Conservation (phyloP, 2,797 vertebrate genomes). For the Pantherophis vulpinus region DNA sequence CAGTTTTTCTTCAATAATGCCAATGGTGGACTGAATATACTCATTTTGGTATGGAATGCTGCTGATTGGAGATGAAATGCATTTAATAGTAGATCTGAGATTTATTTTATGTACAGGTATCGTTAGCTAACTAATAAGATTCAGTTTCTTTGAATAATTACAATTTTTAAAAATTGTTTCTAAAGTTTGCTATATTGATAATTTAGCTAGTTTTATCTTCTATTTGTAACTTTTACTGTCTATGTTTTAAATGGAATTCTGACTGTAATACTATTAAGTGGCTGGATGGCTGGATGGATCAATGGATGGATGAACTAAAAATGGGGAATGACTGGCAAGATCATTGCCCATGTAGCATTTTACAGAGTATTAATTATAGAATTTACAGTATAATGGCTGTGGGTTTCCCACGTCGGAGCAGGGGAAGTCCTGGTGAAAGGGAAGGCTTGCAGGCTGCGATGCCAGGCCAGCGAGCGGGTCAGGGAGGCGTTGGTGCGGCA, state of each 20-base stretch:
- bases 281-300: not conserved
- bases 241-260: not conserved
- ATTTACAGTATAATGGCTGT: not conserved
- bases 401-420: no score
- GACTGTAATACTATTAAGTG: not conserved
- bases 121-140: not conserved
- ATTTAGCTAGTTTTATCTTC: not conserved
- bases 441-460: not conserved
- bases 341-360: not conserved
- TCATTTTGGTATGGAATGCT: not conserved
- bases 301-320: not conserved
- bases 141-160: not conserved
- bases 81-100: not conserved
- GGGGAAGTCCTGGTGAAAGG: no score
- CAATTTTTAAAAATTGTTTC: not conserved
- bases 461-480: no score
- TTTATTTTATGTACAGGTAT: not conserved
- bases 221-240: not conserved
- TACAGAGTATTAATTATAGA: not conserved
- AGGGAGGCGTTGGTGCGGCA: not conserved
- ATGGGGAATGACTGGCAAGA: not conserved
- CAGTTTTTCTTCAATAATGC: not conserved
- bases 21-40: not conserved
- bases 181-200: not conserved
- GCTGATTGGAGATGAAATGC: not conserved